Base-by-base conservation (phyloP, 64 coral and sea anemone genomes). In the Montipora foliosa region DNA sequence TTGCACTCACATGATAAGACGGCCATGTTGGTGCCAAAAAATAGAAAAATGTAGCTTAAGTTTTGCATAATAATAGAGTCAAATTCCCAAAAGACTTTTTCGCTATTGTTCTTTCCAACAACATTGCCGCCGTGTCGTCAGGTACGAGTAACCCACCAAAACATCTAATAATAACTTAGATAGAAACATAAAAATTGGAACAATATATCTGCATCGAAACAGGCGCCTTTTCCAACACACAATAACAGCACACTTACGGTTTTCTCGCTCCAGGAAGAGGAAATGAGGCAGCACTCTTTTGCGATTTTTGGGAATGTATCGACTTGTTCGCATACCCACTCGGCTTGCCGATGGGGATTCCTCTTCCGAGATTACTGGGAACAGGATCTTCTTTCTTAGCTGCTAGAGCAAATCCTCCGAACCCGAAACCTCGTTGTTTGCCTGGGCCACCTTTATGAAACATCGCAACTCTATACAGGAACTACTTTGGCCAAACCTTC, bases 351-450 rank as follows among this genome's bases (percentile, higher is more conserved):
- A 77, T 4, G 8, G 75, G 61, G 46, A 53, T 19, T 9, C 49
- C 73, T 79, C 71, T 69, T 7, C 81, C 58, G 8, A 78, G 6
- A 79, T 89, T 89, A 37, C 16, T 60, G 17, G 61, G 83, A 6
- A 88, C 52, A 49, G 75, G 69, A 37, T 84, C 55, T 84, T 95
- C 89, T 67, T 95, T 95, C 79, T 95, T 95, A 15, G 76, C 91
- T 88, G 89, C 67, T 22, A 95, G 17, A 19, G 89, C 55, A 89
- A 95, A 95, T 44, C 94, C 94, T 57, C 94, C 90, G 64, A 95
- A 95, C 7, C 94, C 94, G 59, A 95, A 92, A 25, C 94, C 94
- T 81, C 94, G n/a, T 77, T 60, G 84, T 57, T 89, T 95, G 0
- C 90, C 94, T 46, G 22, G 74, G 58, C 89, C 90, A 51, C 94